phyloP scores from a whole-genome alignment of 2,113 vertebrate genomes.

The Larimichthys crocea region DNA sequence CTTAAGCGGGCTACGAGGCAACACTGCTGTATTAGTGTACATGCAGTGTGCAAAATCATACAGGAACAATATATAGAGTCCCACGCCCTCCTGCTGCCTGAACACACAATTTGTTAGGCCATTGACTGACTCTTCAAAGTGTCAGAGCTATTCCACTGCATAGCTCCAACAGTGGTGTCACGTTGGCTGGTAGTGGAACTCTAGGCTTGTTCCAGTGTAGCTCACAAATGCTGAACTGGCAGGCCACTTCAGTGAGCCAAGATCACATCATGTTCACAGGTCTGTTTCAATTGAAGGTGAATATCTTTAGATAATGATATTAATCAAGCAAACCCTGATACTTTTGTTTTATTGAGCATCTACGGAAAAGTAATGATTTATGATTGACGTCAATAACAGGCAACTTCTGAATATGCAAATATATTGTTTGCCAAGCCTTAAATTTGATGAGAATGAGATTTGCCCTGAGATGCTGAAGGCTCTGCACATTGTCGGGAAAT shows the following conservation, averaged over 20 bases:
- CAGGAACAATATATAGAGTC: background rate
- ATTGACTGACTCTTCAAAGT: constrained; percentile 13
- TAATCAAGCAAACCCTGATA: background rate
- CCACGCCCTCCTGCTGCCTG: background rate
- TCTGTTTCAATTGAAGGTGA: background rate
- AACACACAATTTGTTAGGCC: constrained; percentile 11
- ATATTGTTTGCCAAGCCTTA: background rate
- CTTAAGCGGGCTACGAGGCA: background rate
- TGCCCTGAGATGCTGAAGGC: too few species aligned
- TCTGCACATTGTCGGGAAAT: too few species aligned
- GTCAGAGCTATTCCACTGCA: background rate
- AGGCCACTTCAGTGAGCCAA: constrained; percentile 1
- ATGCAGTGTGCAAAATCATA: constrained; percentile 5
- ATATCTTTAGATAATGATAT: background rate
- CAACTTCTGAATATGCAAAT: too few species aligned
- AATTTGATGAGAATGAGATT: background rate
- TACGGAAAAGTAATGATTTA: background rate
- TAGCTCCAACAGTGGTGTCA: constrained; percentile 10
- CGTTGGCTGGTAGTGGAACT: constrained; percentile 3
- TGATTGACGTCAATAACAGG: too few species aligned
- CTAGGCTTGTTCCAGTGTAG: constrained; percentile 7
- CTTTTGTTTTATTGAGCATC: background rate
- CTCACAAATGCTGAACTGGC: constrained; percentile 33
- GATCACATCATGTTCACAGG: constrained; percentile 22
- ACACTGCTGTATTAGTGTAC: constrained; percentile 5